These are phyloP conservation scores for Larimichthys crocea DNA, from an alignment of 2,113 vertebrate genomes.

Conservation along the genomic window DNA sequence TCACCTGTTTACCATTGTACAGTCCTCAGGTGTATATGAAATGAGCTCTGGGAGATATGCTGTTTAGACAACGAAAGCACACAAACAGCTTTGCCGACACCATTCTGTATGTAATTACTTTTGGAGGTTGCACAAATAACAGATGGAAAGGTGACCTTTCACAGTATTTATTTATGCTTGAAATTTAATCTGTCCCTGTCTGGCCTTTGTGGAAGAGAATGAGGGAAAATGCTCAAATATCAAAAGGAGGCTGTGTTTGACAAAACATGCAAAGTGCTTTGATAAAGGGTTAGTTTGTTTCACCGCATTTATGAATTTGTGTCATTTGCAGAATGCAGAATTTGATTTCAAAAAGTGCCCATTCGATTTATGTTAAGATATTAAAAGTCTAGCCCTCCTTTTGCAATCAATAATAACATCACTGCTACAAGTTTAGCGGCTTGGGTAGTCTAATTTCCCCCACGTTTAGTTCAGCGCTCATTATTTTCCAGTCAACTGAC, in stretches of 20 bases:
- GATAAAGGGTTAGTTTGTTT: conserved; percentile 6
- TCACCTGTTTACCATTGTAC: conserved; percentile 60
- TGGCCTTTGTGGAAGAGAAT: conserved; percentile 73
- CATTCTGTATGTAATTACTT: conserved; percentile 81
- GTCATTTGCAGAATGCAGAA: background rate
- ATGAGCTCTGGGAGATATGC: conserved; percentile 69
- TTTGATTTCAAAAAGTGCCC: background rate
- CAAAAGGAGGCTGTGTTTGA: conserved; percentile 55
- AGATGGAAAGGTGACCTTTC: conserved; percentile 84
- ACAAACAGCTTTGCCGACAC: conserved; percentile 76
- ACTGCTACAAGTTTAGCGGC: conserved; percentile 6
- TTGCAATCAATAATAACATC: background rate
- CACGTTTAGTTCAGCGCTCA: conserved; percentile 39
- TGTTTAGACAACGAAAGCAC: conserved; percentile 78
- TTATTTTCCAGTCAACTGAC: conserved; percentile 60
- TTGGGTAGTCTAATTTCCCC: background rate
- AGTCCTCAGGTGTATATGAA: conserved; percentile 70
- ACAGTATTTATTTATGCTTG: conserved; percentile 82
- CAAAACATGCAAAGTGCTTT: conserved; percentile 29
- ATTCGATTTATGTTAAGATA: background rate
- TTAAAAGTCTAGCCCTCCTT: background rate
- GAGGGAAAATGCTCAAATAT: conserved; percentile 66
- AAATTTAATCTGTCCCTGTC: conserved; percentile 79
- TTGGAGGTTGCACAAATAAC: conserved; percentile 84
- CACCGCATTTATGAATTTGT: conserved; percentile 5